Evolutionary conservation across 2,113 vertebrate species (phyloP).

Genomic region (Apeltes quadracus): DNA sequence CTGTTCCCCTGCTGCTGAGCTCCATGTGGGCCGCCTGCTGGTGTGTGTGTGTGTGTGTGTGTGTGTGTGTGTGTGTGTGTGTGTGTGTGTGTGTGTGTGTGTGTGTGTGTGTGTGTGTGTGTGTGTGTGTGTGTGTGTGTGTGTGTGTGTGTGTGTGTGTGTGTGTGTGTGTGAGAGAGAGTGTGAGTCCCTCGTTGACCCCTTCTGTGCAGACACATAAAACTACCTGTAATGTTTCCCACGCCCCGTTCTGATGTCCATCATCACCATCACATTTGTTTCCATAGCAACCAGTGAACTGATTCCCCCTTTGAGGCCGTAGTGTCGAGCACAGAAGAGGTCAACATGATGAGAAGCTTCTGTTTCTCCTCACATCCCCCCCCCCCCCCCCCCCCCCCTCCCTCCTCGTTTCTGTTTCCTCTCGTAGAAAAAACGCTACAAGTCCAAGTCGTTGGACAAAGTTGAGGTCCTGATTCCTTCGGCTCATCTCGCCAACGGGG

Average conservation of each 20-base stretch:
- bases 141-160: too few species aligned
- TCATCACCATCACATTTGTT: too few species aligned
- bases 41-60: too few species aligned
- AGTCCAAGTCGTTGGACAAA: conserved; percentile 89
- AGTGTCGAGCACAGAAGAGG: conserved; percentile 47
- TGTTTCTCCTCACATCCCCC: not conserved
- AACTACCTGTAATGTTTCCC: not conserved
- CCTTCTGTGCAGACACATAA: conserved; percentile 42
- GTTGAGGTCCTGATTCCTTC: conserved; percentile 85
- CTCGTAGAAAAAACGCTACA: conserved; percentile 93
- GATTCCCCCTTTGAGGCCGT: conserved; percentile 13
- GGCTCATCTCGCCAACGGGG: conserved; percentile 81
- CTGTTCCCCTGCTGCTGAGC: conserved; percentile 63
- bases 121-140: conserved; percentile 2
- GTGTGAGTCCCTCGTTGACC: conserved; percentile 30
- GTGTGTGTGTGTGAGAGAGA: too few species aligned
- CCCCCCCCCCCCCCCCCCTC: not conserved
- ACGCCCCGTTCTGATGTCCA: too few species aligned
- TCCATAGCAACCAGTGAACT: too few species aligned
- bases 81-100: conserved; percentile 13
- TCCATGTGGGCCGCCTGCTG: conserved; percentile 49
- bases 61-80: too few species aligned
- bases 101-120: not conserved
- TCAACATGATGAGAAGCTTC: conserved; percentile 34
- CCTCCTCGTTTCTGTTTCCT: conserved; percentile 18